phyloP scores from a whole-genome alignment of 2,113 vertebrate species.

The Sus scrofa region T2T-Sscrofa CM000820.6:54496501-54497000 shows the following conservation, averaged over 20 bases:
- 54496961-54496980: constrained; percentile 83
- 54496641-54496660: not conserved
- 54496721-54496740: constrained; percentile 63
- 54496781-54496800: constrained; percentile 84
- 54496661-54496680: not conserved
- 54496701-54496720: not conserved
- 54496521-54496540: not conserved
- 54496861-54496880: constrained; percentile 89
- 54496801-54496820: constrained; percentile 81
- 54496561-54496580: not conserved
- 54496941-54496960: constrained; percentile 89
- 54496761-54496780: constrained; percentile 77
- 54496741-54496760: not conserved
- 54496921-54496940: constrained; percentile 86
- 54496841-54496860: constrained; percentile 85
- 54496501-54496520: not conserved
- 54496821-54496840: constrained; percentile 87
- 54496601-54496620: not conserved
- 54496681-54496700: not conserved
- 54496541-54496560: not conserved
- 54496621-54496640: not conserved
- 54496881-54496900: constrained; percentile 86
- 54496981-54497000: constrained; percentile 82
- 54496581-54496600: not conserved
- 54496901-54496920: constrained; percentile 85